Conservation (phyloP, 2,888 invertebrate species). For the Dasysyrphus albostriatus region DNA sequence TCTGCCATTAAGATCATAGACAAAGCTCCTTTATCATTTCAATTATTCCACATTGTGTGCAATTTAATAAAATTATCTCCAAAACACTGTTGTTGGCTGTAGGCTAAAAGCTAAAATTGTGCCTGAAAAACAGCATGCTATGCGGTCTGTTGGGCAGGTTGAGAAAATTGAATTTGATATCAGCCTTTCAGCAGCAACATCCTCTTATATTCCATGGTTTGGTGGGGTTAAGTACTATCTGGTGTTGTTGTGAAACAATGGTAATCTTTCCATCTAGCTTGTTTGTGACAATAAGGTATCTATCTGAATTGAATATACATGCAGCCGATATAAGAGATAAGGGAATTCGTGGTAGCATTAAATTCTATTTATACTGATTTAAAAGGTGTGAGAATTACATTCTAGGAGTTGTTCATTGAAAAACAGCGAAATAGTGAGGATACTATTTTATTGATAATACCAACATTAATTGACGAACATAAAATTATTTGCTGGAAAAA, state of each 20-base stretch:
- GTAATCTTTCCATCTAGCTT: slow-evolving; percentile 8
- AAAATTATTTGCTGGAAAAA: too few species aligned
- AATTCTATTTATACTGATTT: slow-evolving; percentile 5
- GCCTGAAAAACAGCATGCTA: slow-evolving; percentile 6
- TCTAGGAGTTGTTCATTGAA: not conserved
- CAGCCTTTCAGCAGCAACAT: slow-evolving; percentile 5
- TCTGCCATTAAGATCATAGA: slow-evolving; percentile 20
- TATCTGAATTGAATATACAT: not conserved
- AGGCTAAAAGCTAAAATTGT: slow-evolving; percentile 29
- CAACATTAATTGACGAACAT: too few species aligned
- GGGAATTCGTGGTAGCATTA: not conserved
- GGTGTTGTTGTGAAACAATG: not conserved
- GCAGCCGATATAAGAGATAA: not conserved
- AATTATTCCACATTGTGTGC: slow-evolving; percentile 47
- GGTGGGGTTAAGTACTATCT: not conserved
- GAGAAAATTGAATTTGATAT: slow-evolving; percentile 25
- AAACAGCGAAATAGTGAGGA: too few species aligned
- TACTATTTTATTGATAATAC: too few species aligned
- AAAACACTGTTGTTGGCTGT: not conserved
- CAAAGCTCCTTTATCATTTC: slow-evolving; percentile 31
- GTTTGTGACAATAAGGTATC: not conserved
- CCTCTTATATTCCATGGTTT: not conserved
- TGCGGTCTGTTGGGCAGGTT: slow-evolving; percentile 15
- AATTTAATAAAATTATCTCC: slow-evolving; percentile 52
- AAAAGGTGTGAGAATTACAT: not conserved